Base-by-base conservation (phyloP, 1,140 invertebrate species). In the Paralvinella palmiformis region DNA sequence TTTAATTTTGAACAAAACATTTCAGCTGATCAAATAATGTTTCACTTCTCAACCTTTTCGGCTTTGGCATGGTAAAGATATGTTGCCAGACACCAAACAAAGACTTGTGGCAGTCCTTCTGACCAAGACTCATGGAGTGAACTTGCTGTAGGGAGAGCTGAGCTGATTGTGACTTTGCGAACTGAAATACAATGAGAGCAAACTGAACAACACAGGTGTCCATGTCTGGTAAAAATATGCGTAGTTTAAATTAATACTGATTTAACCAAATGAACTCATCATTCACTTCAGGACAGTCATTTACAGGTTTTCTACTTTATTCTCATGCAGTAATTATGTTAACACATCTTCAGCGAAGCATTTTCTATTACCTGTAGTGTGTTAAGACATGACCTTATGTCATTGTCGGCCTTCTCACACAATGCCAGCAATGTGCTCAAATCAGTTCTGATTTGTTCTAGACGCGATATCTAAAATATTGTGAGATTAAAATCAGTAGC, bases 341-440 rank as follows among this genome's bases (percentile, higher is more conserved):
- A 53, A 24, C 13, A 15, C 24, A 15, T 15, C 24, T 53, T 53
- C 22, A 15, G 50, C 10, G 10, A 24, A 10, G 13, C 10, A 7
- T 24, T n/a, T n/a, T n/a, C 13, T 7, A 35, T 58, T 63, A 82
- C 80, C 75, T 94, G 91, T 60, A 96, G 82, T 20, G 91, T 86
- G 36, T 90, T 89, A 13, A 96, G 83, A 81, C 92, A 95, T 17
- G 91, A 88, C 50, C 92, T 83, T n/a, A 96, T 88, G 81, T 96
- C 92, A 78, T 91, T 90, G 52, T 87, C 85, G 0, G 90, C 87
- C 74, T 90, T 91, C 68, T 92, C 88, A 66, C 88, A 89, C 50
- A 96, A 80, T 22, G 87, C 85, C 53, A 88, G 78, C 64, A 95
- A 82, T 20, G 87, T 82, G 17, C 86, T 83, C 60, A 86, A 78